These are phyloP conservation scores for Dendrolimus pini DNA, from an alignment of 2,888 invertebrate genomes.

Conservation along the genomic window DNA sequence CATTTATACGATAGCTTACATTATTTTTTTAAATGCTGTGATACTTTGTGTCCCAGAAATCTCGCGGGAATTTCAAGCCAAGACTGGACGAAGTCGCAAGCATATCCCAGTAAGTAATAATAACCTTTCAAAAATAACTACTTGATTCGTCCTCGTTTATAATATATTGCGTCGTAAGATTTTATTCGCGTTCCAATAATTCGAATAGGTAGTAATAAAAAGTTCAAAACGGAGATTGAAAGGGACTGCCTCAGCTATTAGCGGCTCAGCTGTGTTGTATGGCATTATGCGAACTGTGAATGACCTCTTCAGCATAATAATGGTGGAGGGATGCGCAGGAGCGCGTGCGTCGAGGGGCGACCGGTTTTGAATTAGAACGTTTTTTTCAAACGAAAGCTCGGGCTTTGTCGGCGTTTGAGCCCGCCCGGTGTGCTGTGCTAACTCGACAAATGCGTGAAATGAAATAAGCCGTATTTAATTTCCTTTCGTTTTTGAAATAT, in stretches of 20 bases:
- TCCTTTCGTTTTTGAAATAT: slow-evolving; percentile 52
- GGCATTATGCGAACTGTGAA: slow-evolving; percentile 74
- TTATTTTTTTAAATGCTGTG: too few species aligned
- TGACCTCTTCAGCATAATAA: slow-evolving; percentile 75
- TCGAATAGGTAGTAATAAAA: slow-evolving; percentile 3
- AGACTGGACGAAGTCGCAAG: too few species aligned
- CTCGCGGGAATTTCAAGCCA: too few species aligned
- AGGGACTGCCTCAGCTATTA: slow-evolving; percentile 50
- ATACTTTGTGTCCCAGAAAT: too few species aligned
- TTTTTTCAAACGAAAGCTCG: slow-evolving; percentile 19
- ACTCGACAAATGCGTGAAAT: slow-evolving; percentile 74
- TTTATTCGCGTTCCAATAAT: slow-evolving; percentile 6
- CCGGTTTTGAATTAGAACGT: slow-evolving; percentile 76
- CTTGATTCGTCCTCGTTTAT: neutral
- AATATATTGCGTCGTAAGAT: neutral
- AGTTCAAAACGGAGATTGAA: slow-evolving; percentile 31
- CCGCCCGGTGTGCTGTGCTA: slow-evolving; percentile 72
- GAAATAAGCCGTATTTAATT: slow-evolving; percentile 73
- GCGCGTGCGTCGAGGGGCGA: slow-evolving; percentile 68
- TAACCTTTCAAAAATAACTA: too few species aligned
- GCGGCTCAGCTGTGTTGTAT: slow-evolving; percentile 39
- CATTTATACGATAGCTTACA: too few species aligned
- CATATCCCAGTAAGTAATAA: too few species aligned
- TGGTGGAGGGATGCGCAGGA: slow-evolving; percentile 72
- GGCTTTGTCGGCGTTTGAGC: slow-evolving; percentile 63